phyloP scores from a whole-genome alignment of 2,888 invertebrate species.

The Zaprionus bogoriensis region DNA sequence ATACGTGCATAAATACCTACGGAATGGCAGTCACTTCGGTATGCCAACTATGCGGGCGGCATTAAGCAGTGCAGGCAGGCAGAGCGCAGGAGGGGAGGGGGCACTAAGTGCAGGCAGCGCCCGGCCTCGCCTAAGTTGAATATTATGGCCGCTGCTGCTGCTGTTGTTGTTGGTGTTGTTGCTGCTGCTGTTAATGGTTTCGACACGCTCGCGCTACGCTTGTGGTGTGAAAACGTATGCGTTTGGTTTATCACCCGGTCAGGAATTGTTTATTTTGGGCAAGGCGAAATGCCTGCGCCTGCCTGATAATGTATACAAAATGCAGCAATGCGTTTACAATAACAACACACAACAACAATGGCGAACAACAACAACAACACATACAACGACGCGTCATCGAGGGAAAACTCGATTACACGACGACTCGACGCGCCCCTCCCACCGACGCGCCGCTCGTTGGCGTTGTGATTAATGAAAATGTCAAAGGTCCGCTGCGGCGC shows the following conservation, averaged over 20 bases:
- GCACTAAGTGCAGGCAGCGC: constrained; percentile 23
- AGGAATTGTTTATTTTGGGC: constrained; percentile 65
- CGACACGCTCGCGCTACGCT: constrained; percentile 51
- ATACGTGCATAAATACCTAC: constrained; percentile 37
- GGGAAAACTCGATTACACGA: neutral
- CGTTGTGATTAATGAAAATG: constrained; percentile 72
- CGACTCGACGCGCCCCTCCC: constrained; percentile 12
- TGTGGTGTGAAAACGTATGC: constrained; percentile 74
- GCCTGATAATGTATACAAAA: constrained; percentile 59
- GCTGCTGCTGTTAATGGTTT: constrained; percentile 63
- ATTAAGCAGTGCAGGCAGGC: too few species aligned
- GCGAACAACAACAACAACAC: neutral
- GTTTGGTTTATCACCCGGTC: constrained; percentile 65
- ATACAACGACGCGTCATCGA: constrained; percentile 15
- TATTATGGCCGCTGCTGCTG: constrained; percentile 20
- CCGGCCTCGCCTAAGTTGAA: constrained; percentile 42
- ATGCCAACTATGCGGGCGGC: constrained; percentile 71
- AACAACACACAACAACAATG: constrained; percentile 22
- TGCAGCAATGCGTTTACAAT: constrained; percentile 59
- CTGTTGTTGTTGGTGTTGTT: constrained; percentile 28
- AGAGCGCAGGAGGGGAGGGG: too few species aligned
- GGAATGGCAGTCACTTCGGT: constrained; percentile 63
- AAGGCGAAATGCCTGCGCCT: constrained; percentile 54
- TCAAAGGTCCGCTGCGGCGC: constrained; percentile 59
- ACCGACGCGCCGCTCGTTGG: constrained; percentile 23